Percentiles rank a stretch among this genome's conserved stretches.
phyloP scores from a whole-genome alignment of 2,113 vertebrate genomes.

The Bambusicola thoracicus region DNA sequence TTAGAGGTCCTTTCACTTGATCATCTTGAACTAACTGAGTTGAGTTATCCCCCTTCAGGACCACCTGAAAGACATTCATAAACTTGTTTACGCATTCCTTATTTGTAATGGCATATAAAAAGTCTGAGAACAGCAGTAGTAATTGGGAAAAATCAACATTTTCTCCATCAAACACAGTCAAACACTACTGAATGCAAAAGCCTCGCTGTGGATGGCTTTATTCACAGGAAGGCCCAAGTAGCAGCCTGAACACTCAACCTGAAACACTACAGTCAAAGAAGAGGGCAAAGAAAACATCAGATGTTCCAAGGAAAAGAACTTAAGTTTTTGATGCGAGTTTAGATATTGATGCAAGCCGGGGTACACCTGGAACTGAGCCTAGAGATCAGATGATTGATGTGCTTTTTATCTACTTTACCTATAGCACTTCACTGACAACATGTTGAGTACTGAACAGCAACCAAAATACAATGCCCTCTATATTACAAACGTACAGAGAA shows the following conservation, averaged over 20 bases:
- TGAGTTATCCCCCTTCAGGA: slow-evolving; percentile 92
- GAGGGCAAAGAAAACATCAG: neutral
- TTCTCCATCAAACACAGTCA: neutral
- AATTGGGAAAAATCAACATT: neutral
- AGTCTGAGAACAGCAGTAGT: neutral
- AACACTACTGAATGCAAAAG: neutral
- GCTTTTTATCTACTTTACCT: neutral
- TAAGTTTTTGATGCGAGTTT: neutral
- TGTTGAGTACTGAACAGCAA: neutral
- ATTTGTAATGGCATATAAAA: neutral
- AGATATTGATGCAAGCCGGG: neutral
- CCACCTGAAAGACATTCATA: slow-evolving; percentile 82
- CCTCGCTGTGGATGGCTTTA: neutral
- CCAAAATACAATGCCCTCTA: neutral
- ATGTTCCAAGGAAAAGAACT: neutral
- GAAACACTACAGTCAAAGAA: neutral
- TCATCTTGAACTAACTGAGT: slow-evolving; percentile 98
- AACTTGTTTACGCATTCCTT: neutral
- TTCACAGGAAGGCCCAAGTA: neutral
- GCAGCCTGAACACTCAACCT: neutral
- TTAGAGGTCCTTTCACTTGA: slow-evolving; percentile 95
- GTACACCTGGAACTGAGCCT: neutral
- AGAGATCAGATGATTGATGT: neutral
- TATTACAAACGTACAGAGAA: neutral
- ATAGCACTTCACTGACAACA: neutral